A percentile compares a stretch with the other conserved stretches of the same genome.
Evolutionary conservation across 2,113 vertebrate species (phyloP).

Genomic region (Micronycteris hirsuta): DNA sequence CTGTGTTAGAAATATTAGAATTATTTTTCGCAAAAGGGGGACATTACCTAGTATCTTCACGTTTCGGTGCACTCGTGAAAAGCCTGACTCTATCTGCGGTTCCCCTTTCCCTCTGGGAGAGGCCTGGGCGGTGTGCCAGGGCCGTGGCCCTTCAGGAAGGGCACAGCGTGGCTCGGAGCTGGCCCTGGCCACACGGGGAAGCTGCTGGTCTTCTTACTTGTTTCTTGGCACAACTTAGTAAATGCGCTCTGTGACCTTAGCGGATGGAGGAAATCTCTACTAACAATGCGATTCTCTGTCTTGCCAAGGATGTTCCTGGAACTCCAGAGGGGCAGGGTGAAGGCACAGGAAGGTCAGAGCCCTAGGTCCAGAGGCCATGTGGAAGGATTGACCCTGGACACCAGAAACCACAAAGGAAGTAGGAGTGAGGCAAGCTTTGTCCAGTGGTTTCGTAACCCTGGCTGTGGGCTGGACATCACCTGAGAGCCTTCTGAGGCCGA

Average conservation of each 20-base stretch:
- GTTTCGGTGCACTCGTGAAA: background rate
- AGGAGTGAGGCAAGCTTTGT: background rate
- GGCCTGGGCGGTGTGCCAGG: background rate
- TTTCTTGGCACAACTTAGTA: background rate
- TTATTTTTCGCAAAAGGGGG: slow-evolving; percentile 25
- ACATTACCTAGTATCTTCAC: background rate
- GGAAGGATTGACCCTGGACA: background rate
- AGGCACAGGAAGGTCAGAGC: background rate
- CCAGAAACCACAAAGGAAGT: background rate
- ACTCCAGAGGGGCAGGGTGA: background rate
- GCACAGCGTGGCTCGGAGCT: background rate
- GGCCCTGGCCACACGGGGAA: background rate
- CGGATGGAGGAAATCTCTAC: background rate
- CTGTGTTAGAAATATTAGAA: background rate
- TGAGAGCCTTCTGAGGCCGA: background rate
- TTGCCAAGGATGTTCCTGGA: background rate
- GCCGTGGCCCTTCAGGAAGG: background rate
- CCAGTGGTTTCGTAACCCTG: background rate
- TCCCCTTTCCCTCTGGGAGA: background rate
- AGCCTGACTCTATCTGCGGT: background rate
- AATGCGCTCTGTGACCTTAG: background rate
- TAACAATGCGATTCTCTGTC: background rate
- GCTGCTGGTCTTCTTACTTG: background rate
- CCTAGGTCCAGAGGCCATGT: background rate
- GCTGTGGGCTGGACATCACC: background rate